Base-by-base conservation (phyloP, 2,113 vertebrate genomes). In the Nipponia nippon region DNA sequence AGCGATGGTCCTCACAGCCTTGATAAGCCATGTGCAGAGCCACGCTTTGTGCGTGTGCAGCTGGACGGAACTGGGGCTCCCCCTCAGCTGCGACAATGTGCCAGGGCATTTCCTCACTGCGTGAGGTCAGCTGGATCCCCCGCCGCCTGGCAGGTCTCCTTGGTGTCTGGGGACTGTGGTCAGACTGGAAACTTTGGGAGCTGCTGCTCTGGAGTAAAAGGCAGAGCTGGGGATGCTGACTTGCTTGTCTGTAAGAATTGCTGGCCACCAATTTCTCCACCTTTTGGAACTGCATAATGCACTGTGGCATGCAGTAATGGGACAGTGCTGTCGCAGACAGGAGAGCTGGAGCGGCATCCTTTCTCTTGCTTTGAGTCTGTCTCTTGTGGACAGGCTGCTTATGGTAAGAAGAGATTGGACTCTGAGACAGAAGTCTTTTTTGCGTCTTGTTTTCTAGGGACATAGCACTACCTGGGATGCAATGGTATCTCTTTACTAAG, bases 21-120 rank as follows among this genome's bases (percentile, higher is more conserved):
- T 9, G n/a, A 3, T 56, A 42, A 83, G 21, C 53, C 52, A 17
- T 4, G 26, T 25, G 16, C 29, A 76, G 52, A 42, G 63, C 61
- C 44, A 20, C 0, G 0, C 20, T 69, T n/a, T 1, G 2, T 77
- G 40, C 29, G 3, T 4, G 6, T 53, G 50, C 34, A 61, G 63
- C 73, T 84, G 59, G 29, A 18, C 84, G 61, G 42, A 91, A 55
- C n/a, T 20, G 38, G 42, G 29, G 72, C 59, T 91, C 27, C 32
- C 46, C 16, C 42, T 94, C 1, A 6, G 50, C 42, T 82, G n/a
- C 52, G 30, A 1, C 13, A 29, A 7, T 0, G 0, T 42, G 69
- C 50, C 73, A 50, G 55, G 36, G 36, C 46, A 4, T 87, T 91
- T 78, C 63, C 46, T 89, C 27, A 10, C 46, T 5, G 1, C 52